Conservation (phyloP, 2,888 invertebrate genomes). For the Crioceris asparagi region DNA sequence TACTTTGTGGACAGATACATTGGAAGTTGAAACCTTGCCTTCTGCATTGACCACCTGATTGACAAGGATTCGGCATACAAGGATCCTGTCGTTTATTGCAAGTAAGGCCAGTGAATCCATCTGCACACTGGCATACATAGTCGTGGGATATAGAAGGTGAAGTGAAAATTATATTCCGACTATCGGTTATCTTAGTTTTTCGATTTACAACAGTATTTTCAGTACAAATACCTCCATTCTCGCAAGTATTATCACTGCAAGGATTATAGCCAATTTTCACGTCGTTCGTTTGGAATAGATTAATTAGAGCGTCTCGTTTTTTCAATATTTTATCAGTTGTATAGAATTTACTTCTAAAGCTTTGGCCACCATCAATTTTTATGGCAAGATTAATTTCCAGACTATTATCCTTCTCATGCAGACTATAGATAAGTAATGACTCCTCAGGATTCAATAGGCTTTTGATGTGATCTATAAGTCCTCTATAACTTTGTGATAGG, state of each 20-base stretch:
- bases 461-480: conserved; percentile 60
- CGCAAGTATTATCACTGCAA: conserved; percentile 60
- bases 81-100: conserved; percentile 86
- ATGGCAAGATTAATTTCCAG: conserved; percentile 65
- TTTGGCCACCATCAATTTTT: conserved; percentile 38
- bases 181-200: conserved; percentile 66
- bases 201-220: conserved; percentile 59
- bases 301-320: conserved; percentile 53
- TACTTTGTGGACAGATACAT: conserved; percentile 66
- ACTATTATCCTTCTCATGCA: conserved; percentile 54
- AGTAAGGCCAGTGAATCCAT: conserved; percentile 71
- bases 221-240: conserved; percentile 68
- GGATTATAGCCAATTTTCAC: conserved; percentile 67
- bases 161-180: conserved; percentile 69
- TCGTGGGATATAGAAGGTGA: conserved; percentile 71
- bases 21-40: conserved; percentile 75
- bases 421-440: conserved; percentile 59
- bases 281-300: conserved; percentile 49
- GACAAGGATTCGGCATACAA: conserved; percentile 81
- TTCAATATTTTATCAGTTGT: conserved; percentile 53
- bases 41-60: conserved; percentile 72
- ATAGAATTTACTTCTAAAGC: conserved; percentile 53
- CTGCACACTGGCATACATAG: conserved; percentile 69
- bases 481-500: conserved; percentile 64
- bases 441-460: conserved; percentile 54